These are phyloP conservation scores for Diachasma alloeum DNA, from an alignment of 1,140 invertebrate species.

Conservation along the genomic window DNA sequence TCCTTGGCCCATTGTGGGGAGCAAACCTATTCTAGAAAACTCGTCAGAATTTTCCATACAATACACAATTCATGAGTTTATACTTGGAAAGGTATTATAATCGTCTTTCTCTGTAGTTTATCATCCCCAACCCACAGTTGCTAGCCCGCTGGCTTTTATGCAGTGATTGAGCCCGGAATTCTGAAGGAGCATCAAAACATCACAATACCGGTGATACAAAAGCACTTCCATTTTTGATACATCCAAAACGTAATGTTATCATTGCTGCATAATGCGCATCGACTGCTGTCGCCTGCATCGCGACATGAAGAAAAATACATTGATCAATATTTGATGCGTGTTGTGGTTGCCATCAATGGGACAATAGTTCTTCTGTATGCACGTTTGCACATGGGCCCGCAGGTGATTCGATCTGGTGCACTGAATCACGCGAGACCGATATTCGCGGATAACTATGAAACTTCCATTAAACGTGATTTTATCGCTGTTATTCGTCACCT, in stretches of 20 bases:
- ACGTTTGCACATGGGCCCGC: not conserved
- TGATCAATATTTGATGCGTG: not conserved
- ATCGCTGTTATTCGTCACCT: not conserved
- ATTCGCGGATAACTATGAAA: slow-evolving; percentile 3
- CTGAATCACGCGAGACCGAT: slow-evolving; percentile 19
- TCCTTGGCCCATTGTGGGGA: not conserved
- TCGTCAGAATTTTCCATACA: not conserved
- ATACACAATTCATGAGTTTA: slow-evolving; percentile 27
- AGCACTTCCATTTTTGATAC: not conserved
- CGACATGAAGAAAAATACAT: not conserved
- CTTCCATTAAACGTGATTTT: not conserved
- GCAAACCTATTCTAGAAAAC: not conserved
- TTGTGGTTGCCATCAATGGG: not conserved
- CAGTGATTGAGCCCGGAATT: not conserved
- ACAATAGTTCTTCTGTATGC: not conserved
- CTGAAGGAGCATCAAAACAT: not conserved
- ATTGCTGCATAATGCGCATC: not conserved
- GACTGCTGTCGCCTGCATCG: not conserved
- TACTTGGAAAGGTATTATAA: slow-evolving; percentile 2
- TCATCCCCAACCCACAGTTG: not conserved
- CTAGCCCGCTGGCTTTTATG: not conserved
- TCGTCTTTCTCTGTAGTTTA: not conserved
- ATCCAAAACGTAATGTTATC: not conserved
- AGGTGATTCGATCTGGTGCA: not conserved
- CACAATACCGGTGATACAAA: not conserved